Evolutionary conservation across 2,888 invertebrate genomes (phyloP), one percentile per base, ranked within the genome.

Genomic region (Ectobius pallidus): DNA sequence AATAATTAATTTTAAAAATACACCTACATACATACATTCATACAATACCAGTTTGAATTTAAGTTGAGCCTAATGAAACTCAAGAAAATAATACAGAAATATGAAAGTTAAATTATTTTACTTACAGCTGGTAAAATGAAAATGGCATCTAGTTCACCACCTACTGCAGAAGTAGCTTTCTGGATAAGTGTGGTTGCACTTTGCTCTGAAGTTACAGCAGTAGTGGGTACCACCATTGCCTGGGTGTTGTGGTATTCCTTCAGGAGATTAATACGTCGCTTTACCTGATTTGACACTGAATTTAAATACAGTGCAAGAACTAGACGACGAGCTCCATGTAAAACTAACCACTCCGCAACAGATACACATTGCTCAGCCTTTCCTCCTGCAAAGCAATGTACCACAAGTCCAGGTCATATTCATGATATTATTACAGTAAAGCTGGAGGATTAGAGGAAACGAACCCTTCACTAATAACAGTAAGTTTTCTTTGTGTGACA

Each of bases 361-460:
- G 83, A 82, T 2, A 80, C 78, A 42, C 72, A 73, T 32, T 63
- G 52, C 18, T 73, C 72, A 22, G 69, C 69, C 30, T 69, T 58
- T 3, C 72, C 72, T 25, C 71, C 71, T 71, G 20, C 32, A n/a
- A 62, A 18, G 14, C n/a, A 34, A 2, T 58, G 11, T 18, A 52
- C 18, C 11, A 16, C 25, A 32, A 61, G 11, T 25, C 25, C 3
- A 22, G 3, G 18, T 16, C 1, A 7, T 61, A 22, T 25, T 22
- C 2, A 22, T 11, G 20, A 16, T 58, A 16, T 20, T 1, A 30
- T 3, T 4, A 20, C 46, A 7, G 46, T 20, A 46, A 6, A 20
- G 20, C 4, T 1, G n/a, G 1, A 9, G 20, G 20, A 18, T 20
- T 46, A 46, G 20, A 46, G 6, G 2, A n/a, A 46, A 46, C 18